Base-by-base conservation (phyloP, 1,140 invertebrate genomes). In the Asbolus verrucosus region DNA sequence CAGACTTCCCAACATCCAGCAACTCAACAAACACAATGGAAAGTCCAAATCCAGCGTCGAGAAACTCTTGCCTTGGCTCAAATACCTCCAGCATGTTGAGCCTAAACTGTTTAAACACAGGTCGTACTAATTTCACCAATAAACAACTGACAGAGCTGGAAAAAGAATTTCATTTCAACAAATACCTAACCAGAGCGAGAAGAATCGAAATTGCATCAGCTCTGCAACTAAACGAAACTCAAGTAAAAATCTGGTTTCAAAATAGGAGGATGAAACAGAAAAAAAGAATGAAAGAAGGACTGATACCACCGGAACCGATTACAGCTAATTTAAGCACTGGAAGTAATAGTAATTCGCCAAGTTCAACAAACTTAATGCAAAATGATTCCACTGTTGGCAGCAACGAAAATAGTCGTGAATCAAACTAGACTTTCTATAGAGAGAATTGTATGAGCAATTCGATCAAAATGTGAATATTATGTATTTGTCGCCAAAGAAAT, bases 111-210 rank as follows among this genome's bases (percentile, higher is more conserved):
- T 84, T 91, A 62, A 94, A 93, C 82, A 92, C 94, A 2, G 95
- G 95, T 15, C 86, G 97, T 19, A 99, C 97, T 1, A 99, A 99
- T 83, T 99, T 99, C 84, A 98, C 96, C 59, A 99, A 98, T 81
- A 98, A 99, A 83, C 98, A 99, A 82, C 87, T 99, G 46, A 99
- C 97, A 0, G 98, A 99, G 83, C 85, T 99, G 72, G 97, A 99
- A 81, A 99, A 99, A 81, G 97, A 99, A 83, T 99, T 99, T 83
- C 97, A 99, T 83, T 99, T 98, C 83, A 98, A 98, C 85, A 98
- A 98, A 84, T 99, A 99, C 85, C 87, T 99, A 76, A 99, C 97
- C 1, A 85, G 98, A 72, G 97, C 96, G 4, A 84, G 97, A 74
- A 87, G 98, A 72, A 98, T 99, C 76, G 98, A 99, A 83, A 99